These are phyloP conservation scores for Octodon degus DNA, from an alignment of 2,113 vertebrate genomes.

Conservation along the genomic window DNA sequence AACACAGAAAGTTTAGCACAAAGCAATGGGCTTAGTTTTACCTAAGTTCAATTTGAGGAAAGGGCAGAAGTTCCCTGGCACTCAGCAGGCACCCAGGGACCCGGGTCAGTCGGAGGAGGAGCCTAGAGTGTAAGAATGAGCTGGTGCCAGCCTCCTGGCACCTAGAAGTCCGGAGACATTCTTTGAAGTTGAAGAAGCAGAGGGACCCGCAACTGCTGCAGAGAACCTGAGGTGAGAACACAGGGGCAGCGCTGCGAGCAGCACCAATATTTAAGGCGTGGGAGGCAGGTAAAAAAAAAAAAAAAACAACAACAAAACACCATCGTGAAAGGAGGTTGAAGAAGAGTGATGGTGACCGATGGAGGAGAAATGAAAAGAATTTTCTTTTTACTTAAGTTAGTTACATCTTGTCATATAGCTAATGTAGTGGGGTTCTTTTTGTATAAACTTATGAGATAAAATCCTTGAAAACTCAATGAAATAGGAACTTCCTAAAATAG, in stretches of 20 bases:
- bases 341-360: neutral
- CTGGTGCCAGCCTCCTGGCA: neutral
- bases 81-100: neutral
- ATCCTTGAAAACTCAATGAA: neutral
- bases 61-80: neutral
- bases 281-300: neutral
- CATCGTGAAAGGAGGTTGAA: neutral
- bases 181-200: neutral
- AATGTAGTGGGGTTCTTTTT: neutral
- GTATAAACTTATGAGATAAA: neutral
- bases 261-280: neutral
- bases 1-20: neutral
- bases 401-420: neutral
- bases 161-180: neutral
- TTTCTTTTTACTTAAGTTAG: neutral
- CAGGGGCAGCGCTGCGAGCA: neutral
- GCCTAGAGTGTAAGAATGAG: neutral
- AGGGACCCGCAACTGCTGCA: neutral
- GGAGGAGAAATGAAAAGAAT: neutral
- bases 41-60: neutral
- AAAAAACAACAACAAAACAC: too few species aligned
- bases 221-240: neutral
- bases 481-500: neutral
- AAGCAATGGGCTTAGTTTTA: neutral
- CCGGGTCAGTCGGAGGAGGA: neutral